Conservation (phyloP, 2,113 vertebrate genomes). For the Melanocharis versteri region DNA sequence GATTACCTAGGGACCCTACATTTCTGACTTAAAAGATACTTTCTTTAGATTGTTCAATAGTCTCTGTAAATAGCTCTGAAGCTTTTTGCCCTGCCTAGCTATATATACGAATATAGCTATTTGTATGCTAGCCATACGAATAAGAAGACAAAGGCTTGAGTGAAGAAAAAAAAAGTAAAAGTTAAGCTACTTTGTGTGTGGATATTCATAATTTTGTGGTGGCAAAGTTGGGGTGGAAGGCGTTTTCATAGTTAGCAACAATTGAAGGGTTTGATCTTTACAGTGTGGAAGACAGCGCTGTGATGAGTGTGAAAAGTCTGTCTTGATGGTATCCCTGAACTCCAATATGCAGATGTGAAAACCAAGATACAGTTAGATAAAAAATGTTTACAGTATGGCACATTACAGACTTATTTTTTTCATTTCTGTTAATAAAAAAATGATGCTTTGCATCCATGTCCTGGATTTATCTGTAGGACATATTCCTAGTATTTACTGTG, state of each 20-base stretch:
- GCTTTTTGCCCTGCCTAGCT: neutral
- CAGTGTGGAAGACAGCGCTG: neutral
- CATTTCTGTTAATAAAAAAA: neutral
- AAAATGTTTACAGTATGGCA: neutral
- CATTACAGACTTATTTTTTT: neutral
- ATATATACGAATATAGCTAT: too few species aligned
- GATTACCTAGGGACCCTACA: neutral
- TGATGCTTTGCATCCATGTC: neutral
- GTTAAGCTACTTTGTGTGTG: neutral
- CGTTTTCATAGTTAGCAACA: neutral
- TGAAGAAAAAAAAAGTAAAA: neutral
- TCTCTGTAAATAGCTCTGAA: neutral
- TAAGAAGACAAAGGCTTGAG: neutral
- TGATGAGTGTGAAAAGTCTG: neutral
- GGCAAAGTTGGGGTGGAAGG: neutral
- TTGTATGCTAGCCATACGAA: neutral
- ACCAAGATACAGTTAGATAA: neutral
- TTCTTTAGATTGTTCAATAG: neutral
- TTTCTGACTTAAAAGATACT: neutral
- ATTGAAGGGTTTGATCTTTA: neutral
- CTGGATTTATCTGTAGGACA: neutral
- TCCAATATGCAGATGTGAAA: neutral
- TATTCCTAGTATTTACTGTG: neutral
- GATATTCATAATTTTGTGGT: neutral
- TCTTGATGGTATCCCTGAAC: neutral